phyloP scores from a whole-genome alignment of 2,113 vertebrate species.

The Cyanistes caeruleus region DNA sequence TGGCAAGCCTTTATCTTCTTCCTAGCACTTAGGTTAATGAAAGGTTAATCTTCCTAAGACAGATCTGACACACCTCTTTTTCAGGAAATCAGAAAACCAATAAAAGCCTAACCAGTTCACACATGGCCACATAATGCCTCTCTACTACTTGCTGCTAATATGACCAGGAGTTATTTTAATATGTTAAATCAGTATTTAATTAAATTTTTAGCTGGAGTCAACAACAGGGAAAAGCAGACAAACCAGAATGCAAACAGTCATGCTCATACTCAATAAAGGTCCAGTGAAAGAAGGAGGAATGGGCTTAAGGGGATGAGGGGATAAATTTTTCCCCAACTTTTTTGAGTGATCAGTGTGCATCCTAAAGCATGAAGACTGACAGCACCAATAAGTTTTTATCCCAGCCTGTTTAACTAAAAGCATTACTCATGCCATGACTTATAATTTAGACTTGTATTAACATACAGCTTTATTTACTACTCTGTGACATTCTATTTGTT shows the following conservation, averaged over 20 bases:
- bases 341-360: background rate
- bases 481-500: constrained; percentile 10
- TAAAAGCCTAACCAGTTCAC: background rate
- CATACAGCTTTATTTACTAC: background rate
- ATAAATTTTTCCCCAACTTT: background rate
- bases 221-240: background rate
- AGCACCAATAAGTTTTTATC: background rate
- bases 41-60: background rate
- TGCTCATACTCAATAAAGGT: background rate
- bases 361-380: background rate
- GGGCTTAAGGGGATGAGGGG: background rate
- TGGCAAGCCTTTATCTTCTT: background rate
- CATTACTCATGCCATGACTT: background rate
- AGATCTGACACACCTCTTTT: background rate
- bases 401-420: background rate
- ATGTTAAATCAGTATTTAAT: background rate
- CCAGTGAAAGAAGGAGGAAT: background rate
- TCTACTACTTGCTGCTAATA: background rate
- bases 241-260: background rate
- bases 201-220: background rate
- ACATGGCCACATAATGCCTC: background rate
- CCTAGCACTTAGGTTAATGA: background rate
- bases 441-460: background rate
- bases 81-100: constrained; percentile 3
- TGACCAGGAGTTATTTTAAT: background rate